These are phyloP conservation scores for Mycalesis mineus DNA, from an alignment of 2,888 invertebrate genomes.

Conservation along the genomic window DNA sequence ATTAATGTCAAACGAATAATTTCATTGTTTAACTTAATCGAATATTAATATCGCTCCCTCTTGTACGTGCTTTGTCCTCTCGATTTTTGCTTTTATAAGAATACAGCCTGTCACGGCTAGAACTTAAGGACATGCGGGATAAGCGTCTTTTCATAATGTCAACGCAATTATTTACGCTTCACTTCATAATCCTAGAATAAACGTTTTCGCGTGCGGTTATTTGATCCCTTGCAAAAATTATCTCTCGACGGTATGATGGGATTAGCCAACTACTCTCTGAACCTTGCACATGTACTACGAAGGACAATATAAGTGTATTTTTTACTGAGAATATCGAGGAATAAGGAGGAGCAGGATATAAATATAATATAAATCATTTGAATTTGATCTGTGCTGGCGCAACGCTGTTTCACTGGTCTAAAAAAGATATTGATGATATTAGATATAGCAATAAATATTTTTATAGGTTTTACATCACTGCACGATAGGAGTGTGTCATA, in stretches of 20 bases:
- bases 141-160: conserved; percentile 13
- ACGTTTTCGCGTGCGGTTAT: conserved; percentile 8
- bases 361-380: too few species aligned
- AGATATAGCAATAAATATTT: not conserved
- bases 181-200: conserved; percentile 15
- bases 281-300: too few species aligned
- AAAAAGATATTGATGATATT: not conserved
- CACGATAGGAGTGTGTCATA: not conserved
- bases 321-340: too few species aligned
- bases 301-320: too few species aligned
- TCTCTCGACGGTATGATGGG: conserved; percentile 6
- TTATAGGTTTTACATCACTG: conserved; percentile 3
- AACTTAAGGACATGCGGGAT: conserved; percentile 9
- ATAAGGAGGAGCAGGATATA: too few species aligned
- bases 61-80: not conserved
- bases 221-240: conserved; percentile 13
- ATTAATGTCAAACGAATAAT: conserved; percentile 4
- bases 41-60: conserved; percentile 8
- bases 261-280: not conserved
- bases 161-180: conserved; percentile 15
- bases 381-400: too few species aligned
- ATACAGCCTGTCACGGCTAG: conserved; percentile 1
- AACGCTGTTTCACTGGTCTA: too few species aligned
- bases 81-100: conserved; percentile 3
- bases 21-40: not conserved